phyloP scores from a whole-genome alignment of 2,797 vertebrate species.

The Ptychadena robeensis region DNA sequence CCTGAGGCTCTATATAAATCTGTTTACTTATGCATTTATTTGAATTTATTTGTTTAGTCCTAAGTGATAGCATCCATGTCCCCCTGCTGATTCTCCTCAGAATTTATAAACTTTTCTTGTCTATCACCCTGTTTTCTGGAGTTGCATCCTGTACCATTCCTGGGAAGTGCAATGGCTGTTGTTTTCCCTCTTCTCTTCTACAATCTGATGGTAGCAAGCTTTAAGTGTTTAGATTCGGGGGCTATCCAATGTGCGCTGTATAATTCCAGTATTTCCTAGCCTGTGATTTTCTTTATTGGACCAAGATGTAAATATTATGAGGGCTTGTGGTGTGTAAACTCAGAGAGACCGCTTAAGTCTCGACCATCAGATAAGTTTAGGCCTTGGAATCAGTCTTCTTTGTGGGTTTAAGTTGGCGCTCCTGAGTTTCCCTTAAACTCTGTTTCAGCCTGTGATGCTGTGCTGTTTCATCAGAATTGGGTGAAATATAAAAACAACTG shows the following conservation, averaged over 20 bases:
- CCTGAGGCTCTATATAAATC: too few species aligned
- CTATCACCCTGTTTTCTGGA: neutral
- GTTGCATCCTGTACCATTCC: neutral
- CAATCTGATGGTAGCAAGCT: neutral
- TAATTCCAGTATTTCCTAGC: neutral
- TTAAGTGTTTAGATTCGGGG: neutral
- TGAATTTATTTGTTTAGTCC: neutral
- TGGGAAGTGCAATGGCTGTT: neutral
- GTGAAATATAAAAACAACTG: neutral
- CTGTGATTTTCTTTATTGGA: neutral
- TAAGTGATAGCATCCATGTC: neutral
- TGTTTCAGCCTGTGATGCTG: neutral
- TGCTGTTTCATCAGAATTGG: too few species aligned
- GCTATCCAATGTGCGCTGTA: neutral
- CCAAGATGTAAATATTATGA: neutral
- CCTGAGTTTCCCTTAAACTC: neutral
- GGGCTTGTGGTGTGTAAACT: neutral
- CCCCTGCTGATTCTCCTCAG: too few species aligned
- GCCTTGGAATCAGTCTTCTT: neutral
- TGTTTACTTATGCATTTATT: too few species aligned
- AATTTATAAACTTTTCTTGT: neutral
- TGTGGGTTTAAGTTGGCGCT: neutral
- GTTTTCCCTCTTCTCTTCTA: neutral
- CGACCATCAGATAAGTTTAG: neutral
- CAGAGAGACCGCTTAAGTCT: neutral